phyloP scores from a whole-genome alignment of 2,113 vertebrate species.

The Tragelaphus strepsiceros region DNA sequence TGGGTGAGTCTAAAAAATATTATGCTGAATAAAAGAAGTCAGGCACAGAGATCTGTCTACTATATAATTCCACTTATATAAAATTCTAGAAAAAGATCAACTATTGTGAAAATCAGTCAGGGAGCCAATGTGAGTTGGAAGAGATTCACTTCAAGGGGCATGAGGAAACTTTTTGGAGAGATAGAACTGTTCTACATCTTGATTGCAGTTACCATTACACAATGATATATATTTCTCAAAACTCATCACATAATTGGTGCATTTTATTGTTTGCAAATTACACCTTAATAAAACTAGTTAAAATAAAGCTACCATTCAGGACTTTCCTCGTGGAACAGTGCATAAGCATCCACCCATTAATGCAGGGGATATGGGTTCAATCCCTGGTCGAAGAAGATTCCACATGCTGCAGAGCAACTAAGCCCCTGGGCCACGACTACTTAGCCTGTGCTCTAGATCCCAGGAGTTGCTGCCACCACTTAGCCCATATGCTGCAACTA shows the following conservation, averaged over 20 bases:
- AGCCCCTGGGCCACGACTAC: not conserved
- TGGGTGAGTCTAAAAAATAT: not conserved
- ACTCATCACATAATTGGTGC: not conserved
- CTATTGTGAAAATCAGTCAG: not conserved
- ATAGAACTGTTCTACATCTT: not conserved
- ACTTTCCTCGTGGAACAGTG: not conserved
- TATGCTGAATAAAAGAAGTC: not conserved
- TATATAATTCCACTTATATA: not conserved
- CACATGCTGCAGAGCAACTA: not conserved
- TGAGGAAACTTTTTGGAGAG: not conserved
- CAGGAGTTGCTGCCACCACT: not conserved
- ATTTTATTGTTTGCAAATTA: not conserved
- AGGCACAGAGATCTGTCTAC: not conserved
- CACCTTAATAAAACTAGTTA: not conserved
- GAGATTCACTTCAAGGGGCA: not conserved
- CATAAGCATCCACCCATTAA: not conserved
- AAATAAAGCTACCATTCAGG: not conserved
- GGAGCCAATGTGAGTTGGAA: not conserved
- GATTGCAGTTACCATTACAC: not conserved
- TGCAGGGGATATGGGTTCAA: not conserved
- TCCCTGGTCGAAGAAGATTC: not conserved
- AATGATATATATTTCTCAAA: not conserved
- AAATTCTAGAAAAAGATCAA: not conserved
- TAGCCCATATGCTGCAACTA: not conserved
- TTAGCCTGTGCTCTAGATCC: not conserved